Evolutionary conservation across 2,797 vertebrate genomes (phyloP).

Genomic region (Serranus cabrilla): DNA sequence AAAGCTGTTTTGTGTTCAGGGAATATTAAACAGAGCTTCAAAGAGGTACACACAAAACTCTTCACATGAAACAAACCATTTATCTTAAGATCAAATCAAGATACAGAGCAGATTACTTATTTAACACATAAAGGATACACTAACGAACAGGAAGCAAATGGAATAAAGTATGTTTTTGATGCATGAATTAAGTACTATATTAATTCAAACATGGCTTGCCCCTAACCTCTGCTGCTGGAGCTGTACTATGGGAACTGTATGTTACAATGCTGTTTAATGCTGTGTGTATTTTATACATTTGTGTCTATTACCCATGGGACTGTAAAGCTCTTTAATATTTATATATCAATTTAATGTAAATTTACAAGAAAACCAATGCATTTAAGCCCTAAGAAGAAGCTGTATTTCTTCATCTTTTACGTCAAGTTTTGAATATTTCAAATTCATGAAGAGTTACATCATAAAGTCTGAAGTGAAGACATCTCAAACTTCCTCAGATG

Average conservation of each 20-base stretch:
- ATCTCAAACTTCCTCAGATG: not conserved
- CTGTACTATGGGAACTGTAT: not conserved
- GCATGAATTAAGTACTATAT: not conserved
- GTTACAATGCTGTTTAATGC: not conserved
- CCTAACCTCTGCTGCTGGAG: not conserved
- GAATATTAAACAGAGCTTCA: constrained; percentile 9
- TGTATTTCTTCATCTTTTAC: not conserved
- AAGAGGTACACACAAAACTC: not conserved
- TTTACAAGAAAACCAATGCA: not conserved
- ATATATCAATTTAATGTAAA: not conserved
- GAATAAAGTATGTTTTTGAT: not conserved
- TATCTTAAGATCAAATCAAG: not conserved
- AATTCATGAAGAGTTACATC: not conserved
- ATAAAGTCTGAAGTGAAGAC: not conserved
- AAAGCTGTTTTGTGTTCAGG: not conserved
- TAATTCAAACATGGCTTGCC: not conserved
- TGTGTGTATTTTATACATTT: not conserved
- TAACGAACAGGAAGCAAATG: constrained; percentile 5
- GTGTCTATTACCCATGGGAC: not conserved
- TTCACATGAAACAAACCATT: constrained; percentile 25
- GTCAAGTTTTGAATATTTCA: not conserved
- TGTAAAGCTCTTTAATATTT: not conserved
- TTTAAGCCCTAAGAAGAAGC: not conserved
- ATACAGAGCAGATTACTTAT: constrained; percentile 11
- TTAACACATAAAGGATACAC: constrained; percentile 4